Percentiles rank a stretch among this genome's conserved stretches.
Conservation (phyloP, 1,140 invertebrate species). For the Apis dorsata region DNA sequence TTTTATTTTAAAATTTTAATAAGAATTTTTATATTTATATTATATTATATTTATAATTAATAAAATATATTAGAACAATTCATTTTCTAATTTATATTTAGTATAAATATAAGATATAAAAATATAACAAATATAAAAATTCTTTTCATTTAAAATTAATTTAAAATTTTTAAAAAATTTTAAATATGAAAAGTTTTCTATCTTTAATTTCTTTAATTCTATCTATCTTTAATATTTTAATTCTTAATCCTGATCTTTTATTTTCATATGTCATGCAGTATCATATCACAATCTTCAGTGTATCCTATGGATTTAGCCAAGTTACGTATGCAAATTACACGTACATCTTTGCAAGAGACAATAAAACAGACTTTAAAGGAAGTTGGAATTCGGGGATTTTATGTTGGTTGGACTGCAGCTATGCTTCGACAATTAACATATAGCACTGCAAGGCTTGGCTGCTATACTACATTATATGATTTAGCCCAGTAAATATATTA, state of each 20-base stretch:
- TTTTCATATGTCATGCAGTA: neutral
- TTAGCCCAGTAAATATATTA: conserved; percentile 31
- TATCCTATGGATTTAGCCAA: conserved; percentile 86
- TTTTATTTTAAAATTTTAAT: neutral
- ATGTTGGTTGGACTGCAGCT: conserved; percentile 83
- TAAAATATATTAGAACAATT: no score
- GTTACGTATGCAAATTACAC: conserved; percentile 85
- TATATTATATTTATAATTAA: no score
- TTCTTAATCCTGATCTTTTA: no score
- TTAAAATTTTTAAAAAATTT: no score
- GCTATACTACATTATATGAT: conserved; percentile 83
- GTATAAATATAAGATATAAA: no score
- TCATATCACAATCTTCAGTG: conserved; percentile 81
- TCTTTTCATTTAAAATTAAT: no score
- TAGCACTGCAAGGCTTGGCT: conserved; percentile 84
- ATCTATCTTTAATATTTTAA: no score
- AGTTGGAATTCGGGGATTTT: conserved; percentile 83
- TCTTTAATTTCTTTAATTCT: no score
- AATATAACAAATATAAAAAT: no score
- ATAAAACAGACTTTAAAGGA: conserved; percentile 76
- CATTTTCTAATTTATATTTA: no score
- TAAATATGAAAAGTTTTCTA: no score
- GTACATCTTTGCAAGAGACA: conserved; percentile 73
- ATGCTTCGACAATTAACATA: conserved; percentile 85
- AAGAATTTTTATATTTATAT: no score